Evolutionary conservation across 92 coral and sea anemone genomes (phyloP).

Genomic region (Parazoanthus swiftii): DNA sequence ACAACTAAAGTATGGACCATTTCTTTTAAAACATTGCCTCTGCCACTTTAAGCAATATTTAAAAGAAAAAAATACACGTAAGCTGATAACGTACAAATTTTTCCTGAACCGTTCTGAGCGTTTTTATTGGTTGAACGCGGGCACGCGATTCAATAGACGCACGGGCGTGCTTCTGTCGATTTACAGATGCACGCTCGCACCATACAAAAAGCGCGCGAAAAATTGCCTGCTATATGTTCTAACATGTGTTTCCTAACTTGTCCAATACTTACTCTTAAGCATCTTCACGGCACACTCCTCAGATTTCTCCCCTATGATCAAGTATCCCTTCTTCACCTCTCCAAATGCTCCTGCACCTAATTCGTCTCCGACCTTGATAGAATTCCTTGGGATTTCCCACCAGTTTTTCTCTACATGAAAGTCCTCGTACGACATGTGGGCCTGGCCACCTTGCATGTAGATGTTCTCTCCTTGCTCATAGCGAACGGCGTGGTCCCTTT

Average conservation of each 20-base stretch:
- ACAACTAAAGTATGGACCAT: too few relatives aligned
- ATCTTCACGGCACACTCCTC: constrained; percentile 31
- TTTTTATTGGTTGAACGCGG: too few relatives aligned
- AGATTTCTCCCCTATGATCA: constrained; percentile 25
- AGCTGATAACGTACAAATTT: too few relatives aligned
- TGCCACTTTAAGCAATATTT: too few relatives aligned
- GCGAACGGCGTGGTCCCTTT: constrained; percentile 8
- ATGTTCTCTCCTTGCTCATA: background rate
- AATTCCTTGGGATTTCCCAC: constrained; percentile 43
- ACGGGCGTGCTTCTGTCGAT: too few relatives aligned
- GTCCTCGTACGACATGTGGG: background rate
- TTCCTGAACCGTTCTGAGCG: too few relatives aligned
- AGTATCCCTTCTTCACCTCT: constrained; percentile 17
- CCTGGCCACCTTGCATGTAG: background rate
- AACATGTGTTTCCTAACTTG: background rate
- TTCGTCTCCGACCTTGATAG: constrained; percentile 29
- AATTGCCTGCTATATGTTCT: too few relatives aligned
- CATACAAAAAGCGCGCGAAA: too few relatives aligned
- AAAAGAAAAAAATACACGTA: too few relatives aligned
- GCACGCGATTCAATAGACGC: too few relatives aligned
- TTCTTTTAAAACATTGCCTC: too few relatives aligned
- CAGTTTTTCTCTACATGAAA: constrained; percentile 24
- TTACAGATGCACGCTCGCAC: too few relatives aligned
- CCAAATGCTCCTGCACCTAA: constrained; percentile 42
- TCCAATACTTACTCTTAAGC: constrained; percentile 28